These are phyloP conservation scores for Amblyopsis hoosieri DNA, from an alignment of 2,797 vertebrate species.

Conservation along the genomic window DNA sequence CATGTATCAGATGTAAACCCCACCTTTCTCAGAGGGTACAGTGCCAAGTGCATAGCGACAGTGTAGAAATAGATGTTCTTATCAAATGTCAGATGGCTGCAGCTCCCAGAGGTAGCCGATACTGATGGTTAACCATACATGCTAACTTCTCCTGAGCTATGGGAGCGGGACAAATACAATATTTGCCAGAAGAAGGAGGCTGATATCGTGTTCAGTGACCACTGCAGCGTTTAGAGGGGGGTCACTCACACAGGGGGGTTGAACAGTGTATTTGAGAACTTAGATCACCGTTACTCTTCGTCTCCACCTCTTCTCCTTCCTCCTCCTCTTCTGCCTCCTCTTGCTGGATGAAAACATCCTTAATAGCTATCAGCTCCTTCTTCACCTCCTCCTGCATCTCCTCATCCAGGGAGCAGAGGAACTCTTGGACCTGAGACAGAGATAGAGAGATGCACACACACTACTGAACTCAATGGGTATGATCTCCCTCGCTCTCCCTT, in stretches of 20 bases:
- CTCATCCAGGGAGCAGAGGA: conserved; percentile 82
- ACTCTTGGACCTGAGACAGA: conserved; percentile 85
- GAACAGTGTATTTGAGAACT: conserved; percentile 77
- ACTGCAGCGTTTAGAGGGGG: conserved; percentile 22
- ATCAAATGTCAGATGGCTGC: not conserved
- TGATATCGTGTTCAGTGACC: conserved; percentile 55
- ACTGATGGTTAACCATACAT: not conserved
- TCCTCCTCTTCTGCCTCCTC: conserved; percentile 76
- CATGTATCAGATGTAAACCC: not conserved
- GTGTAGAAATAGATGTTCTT: not conserved
- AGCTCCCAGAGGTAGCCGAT: not conserved
- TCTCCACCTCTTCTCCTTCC: conserved; percentile 54
- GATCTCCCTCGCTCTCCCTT: too few relatives aligned
- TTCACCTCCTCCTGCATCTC: conserved; percentile 86
- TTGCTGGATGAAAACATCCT: conserved; percentile 86
- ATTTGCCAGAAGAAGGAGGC: not conserved
- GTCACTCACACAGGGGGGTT: conserved; percentile 74
- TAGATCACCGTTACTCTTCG: conserved; percentile 80
- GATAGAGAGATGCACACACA: not conserved
- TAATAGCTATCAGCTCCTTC: conserved; percentile 90
- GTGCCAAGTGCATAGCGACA: not conserved
- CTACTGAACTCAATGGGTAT: not conserved
- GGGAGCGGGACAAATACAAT: not conserved
- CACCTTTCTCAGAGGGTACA: too few relatives aligned
- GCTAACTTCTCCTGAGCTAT: too few relatives aligned